Conservation (phyloP, 2,797 vertebrate species). For the Chaetodon trifasciatus region DNA sequence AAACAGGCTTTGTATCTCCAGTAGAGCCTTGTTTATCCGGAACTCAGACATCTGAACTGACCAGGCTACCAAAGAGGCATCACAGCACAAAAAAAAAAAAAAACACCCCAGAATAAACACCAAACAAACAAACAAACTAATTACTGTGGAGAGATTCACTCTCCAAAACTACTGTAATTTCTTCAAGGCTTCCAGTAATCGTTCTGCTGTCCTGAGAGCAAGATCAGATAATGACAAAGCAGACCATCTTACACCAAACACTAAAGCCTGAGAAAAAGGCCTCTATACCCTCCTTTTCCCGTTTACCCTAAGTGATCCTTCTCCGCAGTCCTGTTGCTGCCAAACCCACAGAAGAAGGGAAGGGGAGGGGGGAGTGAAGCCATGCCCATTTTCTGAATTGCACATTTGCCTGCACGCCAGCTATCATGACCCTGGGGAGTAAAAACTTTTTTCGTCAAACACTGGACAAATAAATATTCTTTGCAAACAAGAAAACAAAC, state of each 20-base stretch:
- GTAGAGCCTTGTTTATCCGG: constrained; percentile 41
- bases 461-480: constrained; percentile 51
- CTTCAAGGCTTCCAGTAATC: constrained; percentile 29
- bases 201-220: constrained; percentile 32
- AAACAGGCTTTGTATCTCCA: constrained; percentile 39
- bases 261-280: constrained; percentile 40
- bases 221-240: constrained; percentile 48
- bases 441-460: constrained; percentile 29
- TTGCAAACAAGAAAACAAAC: constrained; percentile 49
- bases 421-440: constrained; percentile 41
- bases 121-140: constrained; percentile 44
- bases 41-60: constrained; percentile 50
- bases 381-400: constrained; percentile 59
- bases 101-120: constrained; percentile 28
- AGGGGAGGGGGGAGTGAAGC: constrained; percentile 29
- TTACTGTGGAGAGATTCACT: constrained; percentile 9
- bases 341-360: constrained; percentile 62
- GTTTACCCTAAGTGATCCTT: constrained; percentile 45
- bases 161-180: constrained; percentile 25
- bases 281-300: constrained; percentile 34
- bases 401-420: constrained; percentile 51
- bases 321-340: constrained; percentile 52
- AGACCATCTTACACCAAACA: constrained; percentile 47
- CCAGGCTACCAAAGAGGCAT: constrained; percentile 24
- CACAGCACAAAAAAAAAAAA: constrained; percentile 7